A percentile compares a stretch with the other conserved stretches of the same genome.
Evolutionary conservation across 2,113 vertebrate species (phyloP).

Genomic region (Amblyornis subalaris): DNA sequence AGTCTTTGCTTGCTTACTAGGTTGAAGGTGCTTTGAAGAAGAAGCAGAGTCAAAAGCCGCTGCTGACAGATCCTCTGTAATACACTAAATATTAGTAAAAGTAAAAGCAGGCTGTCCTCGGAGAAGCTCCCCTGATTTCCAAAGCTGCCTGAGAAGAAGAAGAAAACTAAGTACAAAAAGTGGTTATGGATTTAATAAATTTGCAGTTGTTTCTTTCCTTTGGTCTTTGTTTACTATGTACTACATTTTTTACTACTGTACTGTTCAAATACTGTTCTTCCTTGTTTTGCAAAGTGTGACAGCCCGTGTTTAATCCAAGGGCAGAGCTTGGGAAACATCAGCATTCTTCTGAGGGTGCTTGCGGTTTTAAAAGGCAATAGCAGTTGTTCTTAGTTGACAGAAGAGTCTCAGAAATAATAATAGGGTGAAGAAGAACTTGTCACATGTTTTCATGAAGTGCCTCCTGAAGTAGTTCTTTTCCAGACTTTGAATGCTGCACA

Average conservation of each 20-base stretch:
- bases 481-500: not conserved
- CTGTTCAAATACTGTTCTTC: not conserved
- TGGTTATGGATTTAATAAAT: not conserved
- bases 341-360: not conserved
- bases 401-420: not conserved
- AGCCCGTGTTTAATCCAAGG: not conserved
- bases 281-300: not conserved
- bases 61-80: not conserved
- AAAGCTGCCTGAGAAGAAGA: not conserved
- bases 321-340: not conserved
- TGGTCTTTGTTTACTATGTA: not conserved
- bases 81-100: not conserved
- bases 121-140: not conserved
- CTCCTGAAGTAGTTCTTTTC: not conserved
- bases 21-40: not conserved
- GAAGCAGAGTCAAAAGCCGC: not conserved
- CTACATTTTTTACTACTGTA: not conserved
- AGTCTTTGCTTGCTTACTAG: not conserved
- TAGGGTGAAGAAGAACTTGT: not conserved
- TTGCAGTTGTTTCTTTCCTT: not conserved
- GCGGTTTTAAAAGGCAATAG: not conserved
- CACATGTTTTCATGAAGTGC: not conserved
- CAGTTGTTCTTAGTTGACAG: not conserved
- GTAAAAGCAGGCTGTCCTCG: not conserved
- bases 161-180: not conserved